Evolutionary conservation across 2,113 vertebrate genomes (phyloP).

Genomic region (Polyodon spathula): DNA sequence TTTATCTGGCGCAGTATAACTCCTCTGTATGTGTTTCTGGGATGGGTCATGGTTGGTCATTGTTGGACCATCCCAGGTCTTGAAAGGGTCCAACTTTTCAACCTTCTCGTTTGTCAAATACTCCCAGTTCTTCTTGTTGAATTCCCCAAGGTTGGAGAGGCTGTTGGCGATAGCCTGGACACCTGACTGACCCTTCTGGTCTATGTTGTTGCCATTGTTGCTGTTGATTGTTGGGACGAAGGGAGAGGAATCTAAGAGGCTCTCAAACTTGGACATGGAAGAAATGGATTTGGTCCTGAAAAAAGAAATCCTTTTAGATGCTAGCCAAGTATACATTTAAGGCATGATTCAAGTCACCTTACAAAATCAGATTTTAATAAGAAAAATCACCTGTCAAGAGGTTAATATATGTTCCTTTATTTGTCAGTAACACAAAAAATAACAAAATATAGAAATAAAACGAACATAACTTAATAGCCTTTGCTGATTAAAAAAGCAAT

Average conservation of each 20-base stretch:
- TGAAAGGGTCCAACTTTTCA: conserved; percentile 46
- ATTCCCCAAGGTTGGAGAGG: conserved; percentile 39
- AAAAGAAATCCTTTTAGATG: too few species aligned
- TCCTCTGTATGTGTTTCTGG: conserved; percentile 76
- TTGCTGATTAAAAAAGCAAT: neutral
- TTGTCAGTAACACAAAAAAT: too few species aligned
- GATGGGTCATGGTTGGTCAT: conserved; percentile 49
- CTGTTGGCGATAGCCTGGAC: conserved; percentile 37
- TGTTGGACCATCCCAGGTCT: conserved; percentile 71
- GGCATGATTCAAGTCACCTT: too few species aligned
- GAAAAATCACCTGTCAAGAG: too few species aligned
- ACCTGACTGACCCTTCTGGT: conserved; percentile 41
- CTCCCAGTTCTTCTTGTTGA: conserved; percentile 62
- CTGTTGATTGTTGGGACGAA: conserved; percentile 56
- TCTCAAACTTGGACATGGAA: conserved; percentile 70
- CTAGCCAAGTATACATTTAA: too few species aligned
- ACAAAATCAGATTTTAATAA: too few species aligned
- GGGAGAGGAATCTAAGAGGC: conserved; percentile 66
- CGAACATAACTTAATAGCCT: neutral
- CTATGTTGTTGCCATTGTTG: conserved; percentile 36
- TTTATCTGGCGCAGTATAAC: conserved; percentile 86
- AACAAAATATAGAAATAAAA: neutral
- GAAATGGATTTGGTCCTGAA: conserved; percentile 73
- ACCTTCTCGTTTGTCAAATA: conserved; percentile 64
- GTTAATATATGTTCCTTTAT: too few species aligned